A percentile compares a stretch with the other conserved stretches of the same genome.
phyloP scores from a whole-genome alignment of 2,888 invertebrate genomes.

The Melinopterus prodromus region DNA sequence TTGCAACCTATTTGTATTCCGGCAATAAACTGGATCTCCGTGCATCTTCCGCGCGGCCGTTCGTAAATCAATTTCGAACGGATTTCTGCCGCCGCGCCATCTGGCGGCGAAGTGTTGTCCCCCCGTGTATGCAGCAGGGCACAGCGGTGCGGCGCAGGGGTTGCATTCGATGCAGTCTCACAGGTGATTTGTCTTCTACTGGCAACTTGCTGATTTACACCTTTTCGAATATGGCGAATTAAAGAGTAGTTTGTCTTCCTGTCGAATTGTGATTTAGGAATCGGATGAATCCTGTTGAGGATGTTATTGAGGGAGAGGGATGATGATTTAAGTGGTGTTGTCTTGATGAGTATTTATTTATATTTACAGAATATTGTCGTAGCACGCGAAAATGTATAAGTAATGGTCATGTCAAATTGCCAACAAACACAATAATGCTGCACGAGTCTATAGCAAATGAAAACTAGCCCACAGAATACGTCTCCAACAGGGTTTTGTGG shows the following conservation, averaged over 20 bases:
- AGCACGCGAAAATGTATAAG: too few relatives aligned
- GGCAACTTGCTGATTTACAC: neutral
- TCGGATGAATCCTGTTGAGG: too few relatives aligned
- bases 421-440: too few relatives aligned
- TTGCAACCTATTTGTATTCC: conserved; percentile 47
- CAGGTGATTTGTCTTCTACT: neutral
- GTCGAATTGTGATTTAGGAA: neutral
- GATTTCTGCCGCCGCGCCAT: conserved; percentile 20
- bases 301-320: too few relatives aligned
- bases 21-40: conserved; percentile 47
- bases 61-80: conserved; percentile 52
- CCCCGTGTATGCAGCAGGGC: conserved; percentile 7
- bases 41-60: conserved; percentile 41
- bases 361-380: too few relatives aligned
- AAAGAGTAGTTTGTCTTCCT: neutral
- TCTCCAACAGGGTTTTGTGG: too few relatives aligned
- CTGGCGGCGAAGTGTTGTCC: conserved; percentile 13
- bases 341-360: too few relatives aligned
- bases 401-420: too few relatives aligned
- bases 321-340: too few relatives aligned
- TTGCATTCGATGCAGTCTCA: neutral
- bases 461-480: too few relatives aligned
- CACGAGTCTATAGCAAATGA: too few relatives aligned
- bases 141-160: neutral
- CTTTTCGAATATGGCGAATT: neutral